Base-by-base conservation (phyloP, 2,888 invertebrate genomes). In the Poecilus cupreus region DNA sequence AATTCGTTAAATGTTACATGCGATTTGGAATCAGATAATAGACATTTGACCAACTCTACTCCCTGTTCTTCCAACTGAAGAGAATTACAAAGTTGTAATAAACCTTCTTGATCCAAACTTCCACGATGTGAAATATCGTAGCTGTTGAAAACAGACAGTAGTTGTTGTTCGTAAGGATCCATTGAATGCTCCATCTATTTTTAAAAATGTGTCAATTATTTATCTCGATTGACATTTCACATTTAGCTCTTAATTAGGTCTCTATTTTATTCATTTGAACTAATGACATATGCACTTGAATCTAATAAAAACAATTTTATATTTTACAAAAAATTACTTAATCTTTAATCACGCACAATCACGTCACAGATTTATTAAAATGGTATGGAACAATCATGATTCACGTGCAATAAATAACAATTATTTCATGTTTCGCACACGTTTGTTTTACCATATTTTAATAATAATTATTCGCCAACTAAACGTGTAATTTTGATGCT, bases 141-240 rank as follows among this genome's bases (percentile, higher is more conserved):
- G 87, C 94, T 95, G 88, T 94, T 93, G 87, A 96, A 96, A 87
- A 96, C 95, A 85, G 93, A 93, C 85, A 94, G 93, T 86, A 96
- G 91, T 90, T 96, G 95, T 89, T 94, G 93, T 88, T 96, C 96
- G 87, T 96, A 96, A 57, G 94, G 95, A 90, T 95, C 94, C 88
- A 93, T 82, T 22, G 86, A 82, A 80, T 85, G 84, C 79, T 86
- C 86, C 86, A 86, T 86, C 84, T 81, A 57, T 24, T 39, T 2
- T 46, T 72, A 72, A 75, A 46, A 46, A 72, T n/a, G 22, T 24
- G 20, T 46, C n/a, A 20, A 72, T 46, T 72, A 72, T 72, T 46
- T 22, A 72, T 43, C 16, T 20, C 26, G 24, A 20, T 13, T 22
- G 4, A 72, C 18, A 32, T 37, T 60, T 60, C 24, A 3, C 1